Evolutionary conservation across 37 sponge, comb jelly and placozoan species (phyloP).

Genomic region (Agelas oroides): DNA sequence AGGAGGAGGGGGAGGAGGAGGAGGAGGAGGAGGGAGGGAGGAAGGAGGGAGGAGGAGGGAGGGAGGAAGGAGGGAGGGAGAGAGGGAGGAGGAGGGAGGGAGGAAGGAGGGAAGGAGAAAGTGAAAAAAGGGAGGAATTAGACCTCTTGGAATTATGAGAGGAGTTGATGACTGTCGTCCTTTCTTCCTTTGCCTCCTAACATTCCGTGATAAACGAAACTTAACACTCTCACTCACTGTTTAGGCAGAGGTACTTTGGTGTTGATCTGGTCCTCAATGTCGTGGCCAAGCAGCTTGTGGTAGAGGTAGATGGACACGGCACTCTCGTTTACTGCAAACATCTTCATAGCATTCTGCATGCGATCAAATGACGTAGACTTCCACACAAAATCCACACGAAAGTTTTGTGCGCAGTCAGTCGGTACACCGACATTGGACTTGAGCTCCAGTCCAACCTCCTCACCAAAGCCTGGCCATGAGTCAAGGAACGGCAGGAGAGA

Average conservation of each 20-base stretch:
- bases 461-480: slow-evolving; percentile 60
- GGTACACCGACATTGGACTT: slow-evolving; percentile 80
- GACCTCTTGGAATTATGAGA: no score
- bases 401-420: slow-evolving; percentile 68
- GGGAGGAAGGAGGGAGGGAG: no score
- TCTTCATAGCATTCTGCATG: slow-evolving; percentile 95
- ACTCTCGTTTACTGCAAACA: slow-evolving; percentile 95
- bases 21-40: no score
- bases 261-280: slow-evolving; percentile 71
- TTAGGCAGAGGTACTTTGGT: slow-evolving; percentile 71
- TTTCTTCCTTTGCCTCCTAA: no score
- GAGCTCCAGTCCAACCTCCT: slow-evolving; percentile 95
- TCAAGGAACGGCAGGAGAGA: no score
- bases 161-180: no score
- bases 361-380: slow-evolving; percentile 97
- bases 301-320: slow-evolving; percentile 94
- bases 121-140: no score
- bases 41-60: no score
- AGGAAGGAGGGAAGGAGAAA: no score
- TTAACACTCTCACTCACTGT: slow-evolving; percentile 57
- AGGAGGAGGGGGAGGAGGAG: no score
- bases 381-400: slow-evolving; percentile 97
- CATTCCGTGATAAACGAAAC: no score
- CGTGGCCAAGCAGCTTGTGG: slow-evolving; percentile 94
- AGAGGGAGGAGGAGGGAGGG: no score